Conservation (phyloP, 2,888 invertebrate species). For the Cyclophora albipunctata region DNA sequence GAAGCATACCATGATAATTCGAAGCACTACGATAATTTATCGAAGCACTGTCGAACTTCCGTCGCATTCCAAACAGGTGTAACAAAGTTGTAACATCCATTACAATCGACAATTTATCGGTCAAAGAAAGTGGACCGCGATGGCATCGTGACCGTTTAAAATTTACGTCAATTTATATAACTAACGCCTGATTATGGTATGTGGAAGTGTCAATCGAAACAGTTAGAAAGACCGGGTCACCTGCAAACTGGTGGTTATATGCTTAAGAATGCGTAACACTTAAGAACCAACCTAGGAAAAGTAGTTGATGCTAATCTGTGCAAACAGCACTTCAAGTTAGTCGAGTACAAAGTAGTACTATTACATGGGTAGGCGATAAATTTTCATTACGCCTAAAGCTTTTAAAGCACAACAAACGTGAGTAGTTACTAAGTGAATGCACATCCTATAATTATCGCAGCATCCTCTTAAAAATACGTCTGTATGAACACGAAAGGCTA, state of each 20-base stretch:
- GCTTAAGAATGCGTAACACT: slow-evolving; percentile 47
- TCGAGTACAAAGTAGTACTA: too few relatives aligned
- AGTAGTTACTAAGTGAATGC: too few relatives aligned
- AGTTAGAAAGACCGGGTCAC: slow-evolving; percentile 70
- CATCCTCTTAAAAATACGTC: slow-evolving; percentile 56
- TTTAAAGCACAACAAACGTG: too few relatives aligned
- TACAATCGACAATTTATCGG: slow-evolving; percentile 30
- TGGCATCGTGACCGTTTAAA: slow-evolving; percentile 24
- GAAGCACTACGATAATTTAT: too few relatives aligned
- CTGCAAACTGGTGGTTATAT: slow-evolving; percentile 37
- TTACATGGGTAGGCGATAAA: neutral
- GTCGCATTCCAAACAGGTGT: slow-evolving; percentile 22
- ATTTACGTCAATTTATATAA: slow-evolving; percentile 63
- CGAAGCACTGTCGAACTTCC: too few relatives aligned
- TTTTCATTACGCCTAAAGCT: too few relatives aligned
- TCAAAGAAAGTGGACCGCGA: slow-evolving; percentile 52
- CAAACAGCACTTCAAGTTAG: too few relatives aligned
- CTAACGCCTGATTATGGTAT: slow-evolving; percentile 54
- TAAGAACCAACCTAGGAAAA: slow-evolving; percentile 37
- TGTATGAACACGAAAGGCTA: slow-evolving; percentile 45
- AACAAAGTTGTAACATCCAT: slow-evolving; percentile 15
- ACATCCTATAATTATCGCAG: slow-evolving; percentile 52
- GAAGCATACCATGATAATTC: too few relatives aligned
- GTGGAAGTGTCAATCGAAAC: slow-evolving; percentile 57
- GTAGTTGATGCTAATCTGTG: neutral